Evolutionary conservation across 2,797 vertebrate genomes (phyloP).

Genomic region (Allobates femoralis): DNA sequence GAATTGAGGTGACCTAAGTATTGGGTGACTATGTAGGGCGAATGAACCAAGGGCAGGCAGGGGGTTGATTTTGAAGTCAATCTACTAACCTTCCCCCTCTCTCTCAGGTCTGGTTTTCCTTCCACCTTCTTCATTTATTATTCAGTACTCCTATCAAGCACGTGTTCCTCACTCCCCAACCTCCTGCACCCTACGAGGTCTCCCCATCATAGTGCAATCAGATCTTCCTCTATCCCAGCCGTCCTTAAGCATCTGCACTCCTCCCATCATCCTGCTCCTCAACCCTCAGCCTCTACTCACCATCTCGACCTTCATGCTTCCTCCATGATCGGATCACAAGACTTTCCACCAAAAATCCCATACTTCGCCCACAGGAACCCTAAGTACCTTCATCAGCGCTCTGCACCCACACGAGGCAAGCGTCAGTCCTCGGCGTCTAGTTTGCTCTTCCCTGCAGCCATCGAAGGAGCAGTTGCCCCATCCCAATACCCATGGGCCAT

Average conservation of each 20-base stretch:
- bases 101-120: slow-evolving; percentile 40
- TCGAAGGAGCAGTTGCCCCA: slow-evolving; percentile 79
- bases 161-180: slow-evolving; percentile 33
- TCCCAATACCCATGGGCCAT: slow-evolving; percentile 84
- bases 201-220: slow-evolving; percentile 4
- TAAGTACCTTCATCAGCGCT: slow-evolving; percentile 1
- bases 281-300: slow-evolving; percentile 24
- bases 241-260: background rate
- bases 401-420: slow-evolving; percentile 65
- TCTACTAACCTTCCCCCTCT: slow-evolving; percentile 41
- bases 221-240: background rate
- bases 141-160: slow-evolving; percentile 34
- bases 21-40: too few species aligned
- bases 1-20: background rate
- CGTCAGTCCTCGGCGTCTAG: slow-evolving; percentile 72
- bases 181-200: slow-evolving; percentile 26
- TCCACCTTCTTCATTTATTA: slow-evolving; percentile 38
- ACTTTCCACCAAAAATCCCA: slow-evolving; percentile 18
- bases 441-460: slow-evolving; percentile 75
- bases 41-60: too few species aligned
- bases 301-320: background rate
- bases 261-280: slow-evolving; percentile 10
- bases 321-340: slow-evolving; percentile 2
- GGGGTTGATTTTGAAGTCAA: background rate
- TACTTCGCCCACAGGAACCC: slow-evolving; percentile 11